A percentile compares a stretch with the other conserved stretches of the same genome.
These are phyloP conservation scores for Archaeoteleia sp. DNA, from an alignment of 2,888 invertebrate genomes.

Conservation along the genomic window DNA sequence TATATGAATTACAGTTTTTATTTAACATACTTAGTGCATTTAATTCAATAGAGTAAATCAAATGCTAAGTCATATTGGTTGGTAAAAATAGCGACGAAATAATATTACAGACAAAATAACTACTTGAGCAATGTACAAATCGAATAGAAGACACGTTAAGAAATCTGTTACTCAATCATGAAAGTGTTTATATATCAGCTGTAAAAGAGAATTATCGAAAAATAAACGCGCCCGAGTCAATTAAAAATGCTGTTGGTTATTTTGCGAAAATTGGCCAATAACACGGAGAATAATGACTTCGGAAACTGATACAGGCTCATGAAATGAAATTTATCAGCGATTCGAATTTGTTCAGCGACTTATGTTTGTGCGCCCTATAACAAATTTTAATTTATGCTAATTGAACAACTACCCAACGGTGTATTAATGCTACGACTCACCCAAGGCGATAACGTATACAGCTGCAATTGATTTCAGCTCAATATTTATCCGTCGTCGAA, in stretches of 20 bases:
- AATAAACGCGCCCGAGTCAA: constrained; percentile 21
- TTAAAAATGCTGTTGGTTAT: constrained; percentile 38
- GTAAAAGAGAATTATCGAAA: constrained; percentile 23
- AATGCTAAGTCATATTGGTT: too few species aligned
- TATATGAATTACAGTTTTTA: too few species aligned
- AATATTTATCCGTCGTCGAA: constrained; percentile 49
- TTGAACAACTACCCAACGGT: constrained; percentile 55
- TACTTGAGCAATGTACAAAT: too few species aligned
- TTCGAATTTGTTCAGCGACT: constrained; percentile 52
- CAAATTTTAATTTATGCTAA: constrained; percentile 54
- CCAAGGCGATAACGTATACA: constrained; percentile 50
- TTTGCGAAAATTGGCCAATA: constrained; percentile 47
- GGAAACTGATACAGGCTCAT: constrained; percentile 51
- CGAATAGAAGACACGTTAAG: too few species aligned
- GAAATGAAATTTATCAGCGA: constrained; percentile 50
- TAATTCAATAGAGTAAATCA: too few species aligned
- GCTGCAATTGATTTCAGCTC: constrained; percentile 51
- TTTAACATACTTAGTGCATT: too few species aligned
- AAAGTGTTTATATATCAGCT: constrained; percentile 1
- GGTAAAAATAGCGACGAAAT: too few species aligned
- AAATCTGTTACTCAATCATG: too few species aligned
- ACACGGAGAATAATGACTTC: constrained; percentile 48
- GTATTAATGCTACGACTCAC: constrained; percentile 51
- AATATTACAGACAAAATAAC: too few species aligned
- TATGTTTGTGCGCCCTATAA: constrained; percentile 49